A percentile compares a stretch with the other conserved stretches of the same genome.
phyloP scores from a whole-genome alignment of 2,797 vertebrate genomes.

The Chiroxiphia lanceolata region DNA sequence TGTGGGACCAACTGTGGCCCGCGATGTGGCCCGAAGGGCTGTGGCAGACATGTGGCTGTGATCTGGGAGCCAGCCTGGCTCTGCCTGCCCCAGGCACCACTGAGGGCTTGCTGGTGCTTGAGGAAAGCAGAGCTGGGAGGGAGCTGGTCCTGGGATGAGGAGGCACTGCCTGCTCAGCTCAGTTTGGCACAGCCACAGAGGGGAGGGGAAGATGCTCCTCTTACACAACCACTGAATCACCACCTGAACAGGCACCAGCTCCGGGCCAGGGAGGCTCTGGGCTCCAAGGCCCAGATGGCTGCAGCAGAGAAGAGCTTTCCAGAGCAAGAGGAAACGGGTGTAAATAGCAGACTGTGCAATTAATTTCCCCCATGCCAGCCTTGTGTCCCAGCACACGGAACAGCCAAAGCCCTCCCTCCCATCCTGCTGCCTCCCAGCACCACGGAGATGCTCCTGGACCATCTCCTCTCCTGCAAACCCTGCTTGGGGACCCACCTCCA shows the following conservation, averaged over 20 bases:
- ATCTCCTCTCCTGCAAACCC: neutral
- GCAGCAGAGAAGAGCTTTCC: slow-evolving; percentile 33
- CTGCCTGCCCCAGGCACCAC: neutral
- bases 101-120: neutral
- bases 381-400: neutral
- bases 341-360: slow-evolving; percentile 41
- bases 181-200: rapidly evolving
- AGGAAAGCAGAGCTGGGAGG: neutral
- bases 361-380: slow-evolving; percentile 7
- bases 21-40: neutral
- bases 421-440: neutral
- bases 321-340: slow-evolving; percentile 22
- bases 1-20: neutral
- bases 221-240: neutral
- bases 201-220: neutral
- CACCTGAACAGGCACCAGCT: neutral
- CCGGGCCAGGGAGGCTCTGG: neutral
- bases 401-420: neutral
- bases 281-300: slow-evolving; percentile 53
- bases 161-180: neutral
- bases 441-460: neutral
- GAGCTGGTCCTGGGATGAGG: rapidly evolving
- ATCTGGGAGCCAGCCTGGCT: neutral
- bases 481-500: neutral
- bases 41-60: neutral